Evolutionary conservation across 2,888 invertebrate genomes (phyloP).

Genomic region (Cybosia mesomella): DNA sequence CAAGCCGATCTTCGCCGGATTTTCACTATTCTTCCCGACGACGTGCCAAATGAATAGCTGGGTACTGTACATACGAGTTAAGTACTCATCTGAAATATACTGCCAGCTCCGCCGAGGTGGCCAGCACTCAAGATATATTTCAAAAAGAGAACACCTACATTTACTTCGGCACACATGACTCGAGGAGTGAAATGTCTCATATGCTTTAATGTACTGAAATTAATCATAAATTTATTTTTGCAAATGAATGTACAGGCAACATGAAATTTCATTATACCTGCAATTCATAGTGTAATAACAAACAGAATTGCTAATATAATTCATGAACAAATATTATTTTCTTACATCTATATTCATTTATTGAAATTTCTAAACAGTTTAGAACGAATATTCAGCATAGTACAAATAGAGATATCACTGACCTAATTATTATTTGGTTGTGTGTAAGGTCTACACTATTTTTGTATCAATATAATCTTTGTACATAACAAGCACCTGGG

Average conservation of each 20-base stretch:
- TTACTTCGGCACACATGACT: constrained; percentile 28
- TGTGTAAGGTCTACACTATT: no score
- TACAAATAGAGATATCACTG: no score
- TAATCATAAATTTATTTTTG: constrained; percentile 71
- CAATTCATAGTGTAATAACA: constrained; percentile 2
- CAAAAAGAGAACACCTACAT: constrained; percentile 46
- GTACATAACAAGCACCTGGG: no score
- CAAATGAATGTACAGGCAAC: constrained; percentile 42
- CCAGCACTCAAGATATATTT: constrained; percentile 21
- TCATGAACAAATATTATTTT: not conserved
- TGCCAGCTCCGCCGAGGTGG: not conserved
- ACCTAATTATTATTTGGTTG: no score
- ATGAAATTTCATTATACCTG: constrained; percentile 26
- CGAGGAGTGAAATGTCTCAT: constrained; percentile 64
- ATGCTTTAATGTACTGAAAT: constrained; percentile 55
- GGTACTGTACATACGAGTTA: no score
- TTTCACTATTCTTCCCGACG: no score
- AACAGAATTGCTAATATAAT: not conserved
- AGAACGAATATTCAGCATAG: no score
- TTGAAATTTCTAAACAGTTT: no score
- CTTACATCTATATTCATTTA: no score
- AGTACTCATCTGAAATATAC: not conserved
- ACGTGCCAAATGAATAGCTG: no score
- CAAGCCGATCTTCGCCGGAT: no score
- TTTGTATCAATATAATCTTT: no score